phyloP scores from a whole-genome alignment of 2,113 vertebrate genomes.

The Arvicanthis niloticus region DNA sequence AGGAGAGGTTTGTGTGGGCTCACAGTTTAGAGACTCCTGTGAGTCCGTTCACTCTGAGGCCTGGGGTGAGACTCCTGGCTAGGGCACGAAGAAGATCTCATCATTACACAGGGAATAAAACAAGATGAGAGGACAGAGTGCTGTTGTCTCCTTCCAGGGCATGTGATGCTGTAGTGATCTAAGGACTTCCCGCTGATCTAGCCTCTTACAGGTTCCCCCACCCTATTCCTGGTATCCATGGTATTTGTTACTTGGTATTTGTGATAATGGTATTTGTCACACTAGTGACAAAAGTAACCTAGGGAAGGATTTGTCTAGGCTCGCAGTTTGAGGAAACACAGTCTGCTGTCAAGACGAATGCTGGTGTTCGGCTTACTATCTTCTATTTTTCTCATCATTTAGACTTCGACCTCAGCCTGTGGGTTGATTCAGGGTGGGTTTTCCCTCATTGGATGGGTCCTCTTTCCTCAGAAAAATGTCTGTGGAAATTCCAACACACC shows the following conservation, averaged over 20 bases:
- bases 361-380: background rate
- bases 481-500: background rate
- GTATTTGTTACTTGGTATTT: background rate
- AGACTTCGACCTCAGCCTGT: background rate
- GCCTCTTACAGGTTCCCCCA: background rate
- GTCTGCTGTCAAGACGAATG: background rate
- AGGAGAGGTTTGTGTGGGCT: background rate
- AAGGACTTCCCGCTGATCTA: background rate
- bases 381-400: background rate
- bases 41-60: no score
- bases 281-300: background rate
- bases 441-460: background rate
- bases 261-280: no score
- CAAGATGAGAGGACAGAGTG: fast-evolving
- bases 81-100: background rate
- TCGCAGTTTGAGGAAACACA: background rate
- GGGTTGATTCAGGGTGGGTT: no score
- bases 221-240: background rate
- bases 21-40: no score
- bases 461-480: background rate
- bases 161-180: background rate
- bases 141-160: background rate
- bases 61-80: background rate
- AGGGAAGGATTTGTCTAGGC: background rate
- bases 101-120: background rate